Percentiles rank a stretch among this genome's conserved stretches.
Evolutionary conservation across 2,113 vertebrate genomes (phyloP).

Genomic region (Globicephala melas): DNA sequence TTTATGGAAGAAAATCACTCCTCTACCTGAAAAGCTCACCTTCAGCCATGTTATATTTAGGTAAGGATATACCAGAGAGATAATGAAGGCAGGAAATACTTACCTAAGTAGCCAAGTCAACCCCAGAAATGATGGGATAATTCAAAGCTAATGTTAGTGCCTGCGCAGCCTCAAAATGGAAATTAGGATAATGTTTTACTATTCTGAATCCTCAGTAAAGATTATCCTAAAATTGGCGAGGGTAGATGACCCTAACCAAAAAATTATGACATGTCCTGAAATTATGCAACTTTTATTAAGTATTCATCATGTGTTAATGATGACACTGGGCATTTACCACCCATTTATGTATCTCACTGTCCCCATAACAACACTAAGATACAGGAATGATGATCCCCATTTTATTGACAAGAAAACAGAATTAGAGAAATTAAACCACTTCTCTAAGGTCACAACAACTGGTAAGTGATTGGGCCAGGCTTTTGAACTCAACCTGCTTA

Average conservation of each 20-base stretch:
- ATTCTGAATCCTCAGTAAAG: neutral
- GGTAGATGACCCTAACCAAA: neutral
- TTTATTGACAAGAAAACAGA: conserved; percentile 31
- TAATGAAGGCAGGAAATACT: neutral
- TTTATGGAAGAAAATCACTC: neutral
- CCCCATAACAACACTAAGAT: neutral
- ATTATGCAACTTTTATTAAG: neutral
- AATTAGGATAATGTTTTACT: neutral
- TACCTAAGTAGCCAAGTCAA: neutral
- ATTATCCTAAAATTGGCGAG: neutral
- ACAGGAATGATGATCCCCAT: neutral
- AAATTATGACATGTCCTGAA: neutral
- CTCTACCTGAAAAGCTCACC: neutral
- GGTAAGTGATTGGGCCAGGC: neutral
- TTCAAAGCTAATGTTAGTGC: neutral
- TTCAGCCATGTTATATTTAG: neutral
- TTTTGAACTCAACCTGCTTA: neutral
- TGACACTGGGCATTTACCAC: neutral
- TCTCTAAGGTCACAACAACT: neutral
- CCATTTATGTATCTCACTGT: neutral
- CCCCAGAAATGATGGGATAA: neutral
- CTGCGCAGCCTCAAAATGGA: neutral
- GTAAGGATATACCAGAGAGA: neutral
- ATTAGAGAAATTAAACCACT: neutral
- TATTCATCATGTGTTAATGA: neutral